phyloP scores from a whole-genome alignment of 2,888 invertebrate species.

The Eupeodes latifasciatus region DNA sequence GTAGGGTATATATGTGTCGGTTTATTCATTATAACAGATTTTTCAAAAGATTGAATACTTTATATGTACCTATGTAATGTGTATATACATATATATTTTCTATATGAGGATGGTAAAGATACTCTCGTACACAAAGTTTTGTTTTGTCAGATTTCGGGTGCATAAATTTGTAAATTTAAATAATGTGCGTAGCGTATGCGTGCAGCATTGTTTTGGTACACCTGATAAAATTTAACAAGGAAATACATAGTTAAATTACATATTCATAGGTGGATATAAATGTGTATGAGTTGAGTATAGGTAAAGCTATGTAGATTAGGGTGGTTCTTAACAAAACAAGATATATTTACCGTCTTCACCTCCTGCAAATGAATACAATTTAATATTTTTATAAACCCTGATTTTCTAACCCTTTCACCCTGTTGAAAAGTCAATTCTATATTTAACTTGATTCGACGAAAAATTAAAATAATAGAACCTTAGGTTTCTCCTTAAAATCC shows the following conservation, averaged over 20 bases:
- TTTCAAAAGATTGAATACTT: constrained; percentile 34
- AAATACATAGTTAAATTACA: constrained; percentile 28
- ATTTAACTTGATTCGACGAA: too few relatives aligned
- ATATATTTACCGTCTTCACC: too few relatives aligned
- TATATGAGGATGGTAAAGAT: too few relatives aligned
- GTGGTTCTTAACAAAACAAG: too few relatives aligned
- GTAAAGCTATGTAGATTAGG: too few relatives aligned
- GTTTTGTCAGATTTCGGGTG: constrained; percentile 20
- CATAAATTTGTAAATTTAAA: constrained; percentile 34
- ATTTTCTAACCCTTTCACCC: too few relatives aligned
- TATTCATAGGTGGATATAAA: background rate
- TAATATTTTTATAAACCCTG: too few relatives aligned
- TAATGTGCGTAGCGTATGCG: background rate
- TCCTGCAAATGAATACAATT: too few relatives aligned
- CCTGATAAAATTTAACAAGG: constrained; percentile 38
- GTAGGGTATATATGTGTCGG: constrained; percentile 38
- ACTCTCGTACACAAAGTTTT: background rate
- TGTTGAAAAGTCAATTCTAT: too few relatives aligned
- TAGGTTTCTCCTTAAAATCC: too few relatives aligned
- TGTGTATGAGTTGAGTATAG: too few relatives aligned
- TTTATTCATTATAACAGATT: constrained; percentile 53
- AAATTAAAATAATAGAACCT: too few relatives aligned
- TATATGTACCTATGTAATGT: background rate
- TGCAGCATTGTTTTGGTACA: constrained; percentile 16
- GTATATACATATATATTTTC: background rate